phyloP scores from a whole-genome alignment of 2,888 invertebrate genomes.

The Oligia fasciuncula region DNA sequence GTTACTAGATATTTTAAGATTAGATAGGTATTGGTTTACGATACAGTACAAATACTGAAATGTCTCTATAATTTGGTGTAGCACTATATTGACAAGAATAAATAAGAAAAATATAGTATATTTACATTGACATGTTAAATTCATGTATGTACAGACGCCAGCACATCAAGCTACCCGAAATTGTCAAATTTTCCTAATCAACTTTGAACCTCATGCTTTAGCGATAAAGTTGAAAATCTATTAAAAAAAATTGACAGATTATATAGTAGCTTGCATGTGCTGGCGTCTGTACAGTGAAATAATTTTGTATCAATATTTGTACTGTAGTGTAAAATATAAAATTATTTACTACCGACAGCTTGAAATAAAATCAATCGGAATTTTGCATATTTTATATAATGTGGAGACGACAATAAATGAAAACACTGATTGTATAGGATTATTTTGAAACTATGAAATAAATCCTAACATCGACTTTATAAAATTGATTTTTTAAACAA shows the following conservation, averaged over 20 bases:
- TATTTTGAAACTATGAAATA: no score
- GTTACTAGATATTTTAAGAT: constrained; percentile 25
- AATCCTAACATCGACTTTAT: no score
- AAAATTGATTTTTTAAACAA: no score
- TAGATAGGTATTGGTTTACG: background rate
- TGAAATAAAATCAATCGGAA: background rate
- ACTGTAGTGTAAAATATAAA: background rate
- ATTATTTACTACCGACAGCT: background rate
- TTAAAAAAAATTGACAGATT: no score
- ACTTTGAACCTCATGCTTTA: no score
- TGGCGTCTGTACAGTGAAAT: background rate
- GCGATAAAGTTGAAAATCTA: no score
- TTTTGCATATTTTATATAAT: background rate
- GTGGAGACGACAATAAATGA: background rate
- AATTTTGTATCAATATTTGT: constrained; percentile 1
- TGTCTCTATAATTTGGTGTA: background rate
- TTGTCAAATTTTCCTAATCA: no score
- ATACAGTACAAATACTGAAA: constrained; percentile 17
- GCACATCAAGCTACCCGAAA: no score
- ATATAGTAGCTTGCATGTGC: no score
- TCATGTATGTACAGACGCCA: background rate
- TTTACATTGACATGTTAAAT: background rate
- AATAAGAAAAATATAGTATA: background rate
- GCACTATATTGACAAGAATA: no score
- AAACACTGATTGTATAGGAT: background rate